phyloP scores from a whole-genome alignment of 2,797 vertebrate genomes.

The Gymnodraco acuticeps region DNA sequence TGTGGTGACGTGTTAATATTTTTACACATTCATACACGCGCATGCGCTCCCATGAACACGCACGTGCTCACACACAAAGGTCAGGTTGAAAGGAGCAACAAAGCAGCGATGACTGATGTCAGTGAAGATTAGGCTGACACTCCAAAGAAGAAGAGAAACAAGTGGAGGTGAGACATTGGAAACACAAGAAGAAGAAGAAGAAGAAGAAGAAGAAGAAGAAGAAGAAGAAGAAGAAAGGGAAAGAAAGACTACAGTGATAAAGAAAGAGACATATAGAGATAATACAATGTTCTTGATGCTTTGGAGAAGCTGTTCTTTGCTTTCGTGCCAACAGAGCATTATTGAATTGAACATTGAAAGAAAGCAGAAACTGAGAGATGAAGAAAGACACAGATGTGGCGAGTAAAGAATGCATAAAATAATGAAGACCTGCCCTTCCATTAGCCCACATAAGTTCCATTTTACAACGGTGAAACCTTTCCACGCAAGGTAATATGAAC shows the following conservation, averaged over 20 bases:
- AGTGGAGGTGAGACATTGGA: slow-evolving; percentile 2
- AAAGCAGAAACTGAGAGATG: slow-evolving; percentile 50
- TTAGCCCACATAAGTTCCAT: slow-evolving; percentile 40
- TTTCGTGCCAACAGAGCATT: slow-evolving; percentile 25
- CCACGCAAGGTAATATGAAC: slow-evolving; percentile 34
- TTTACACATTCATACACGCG: slow-evolving; percentile 57
- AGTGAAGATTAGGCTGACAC: slow-evolving; percentile 56
- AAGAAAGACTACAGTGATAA: slow-evolving; percentile 9
- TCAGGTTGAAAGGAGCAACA: slow-evolving; percentile 56
- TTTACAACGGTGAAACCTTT: slow-evolving; percentile 43
- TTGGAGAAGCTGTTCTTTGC: slow-evolving; percentile 14
- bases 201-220: not conserved
- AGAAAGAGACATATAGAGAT: not conserved
- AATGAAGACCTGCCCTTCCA: slow-evolving; percentile 56
- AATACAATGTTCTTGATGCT: slow-evolving; percentile 4
- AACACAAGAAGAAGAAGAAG: not conserved
- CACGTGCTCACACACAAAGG: slow-evolving; percentile 21
- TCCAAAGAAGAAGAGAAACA: slow-evolving; percentile 41
- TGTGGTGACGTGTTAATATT: slow-evolving; percentile 81
- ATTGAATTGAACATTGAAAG: slow-evolving; percentile 34
- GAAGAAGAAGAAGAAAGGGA: not conserved
- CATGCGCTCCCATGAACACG: not conserved
- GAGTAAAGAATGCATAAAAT: slow-evolving; percentile 51
- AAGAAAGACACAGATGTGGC: slow-evolving; percentile 44
- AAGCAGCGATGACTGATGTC: slow-evolving; percentile 71